Evolutionary conservation across 2,797 vertebrate species (phyloP).

Genomic region (Knipowitschia caucasica): DNA sequence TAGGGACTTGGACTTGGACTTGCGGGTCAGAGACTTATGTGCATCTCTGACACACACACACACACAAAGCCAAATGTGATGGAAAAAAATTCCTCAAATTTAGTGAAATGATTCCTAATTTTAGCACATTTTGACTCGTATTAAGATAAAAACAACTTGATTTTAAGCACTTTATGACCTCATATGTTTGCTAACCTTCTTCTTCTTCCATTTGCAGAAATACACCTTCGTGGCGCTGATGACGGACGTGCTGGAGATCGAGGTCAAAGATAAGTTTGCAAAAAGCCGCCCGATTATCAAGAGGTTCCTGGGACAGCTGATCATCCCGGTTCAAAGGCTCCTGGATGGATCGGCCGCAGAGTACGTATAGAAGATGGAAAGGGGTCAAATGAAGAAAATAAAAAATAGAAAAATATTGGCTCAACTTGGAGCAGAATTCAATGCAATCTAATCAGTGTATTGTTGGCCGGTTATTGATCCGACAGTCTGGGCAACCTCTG

Average conservation of each 20-base stretch:
- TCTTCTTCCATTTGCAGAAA: too few relatives aligned
- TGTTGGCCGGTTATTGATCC: constrained; percentile 37
- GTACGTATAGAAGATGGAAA: constrained; percentile 65
- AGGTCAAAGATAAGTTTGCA: constrained; percentile 97
- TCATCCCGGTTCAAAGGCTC: constrained; percentile 89
- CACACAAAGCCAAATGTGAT: too few relatives aligned
- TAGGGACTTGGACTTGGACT: too few relatives aligned
- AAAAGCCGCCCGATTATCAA: constrained; percentile 98
- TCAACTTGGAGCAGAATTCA: constrained; percentile 4
- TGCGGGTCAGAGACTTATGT: too few relatives aligned
- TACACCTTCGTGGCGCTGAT: constrained; percentile 95
- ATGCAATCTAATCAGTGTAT: constrained; percentile 30
- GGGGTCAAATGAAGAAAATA: constrained; percentile 15
- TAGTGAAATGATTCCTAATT: too few relatives aligned
- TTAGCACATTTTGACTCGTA: too few relatives aligned
- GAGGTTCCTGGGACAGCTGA: constrained; percentile 94
- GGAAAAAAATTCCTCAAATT: too few relatives aligned
- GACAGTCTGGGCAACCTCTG: not conserved
- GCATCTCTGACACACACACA: too few relatives aligned
- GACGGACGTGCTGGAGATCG: constrained; percentile 90
- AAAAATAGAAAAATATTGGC: constrained; percentile 30
- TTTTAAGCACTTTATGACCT: too few relatives aligned
- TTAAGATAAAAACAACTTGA: too few relatives aligned
- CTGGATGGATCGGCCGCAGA: constrained; percentile 87
- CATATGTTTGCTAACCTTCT: too few relatives aligned